Evolutionary conservation across 2,888 invertebrate species (phyloP).

Genomic region (Mesorhabditis spiculigera): DNA sequence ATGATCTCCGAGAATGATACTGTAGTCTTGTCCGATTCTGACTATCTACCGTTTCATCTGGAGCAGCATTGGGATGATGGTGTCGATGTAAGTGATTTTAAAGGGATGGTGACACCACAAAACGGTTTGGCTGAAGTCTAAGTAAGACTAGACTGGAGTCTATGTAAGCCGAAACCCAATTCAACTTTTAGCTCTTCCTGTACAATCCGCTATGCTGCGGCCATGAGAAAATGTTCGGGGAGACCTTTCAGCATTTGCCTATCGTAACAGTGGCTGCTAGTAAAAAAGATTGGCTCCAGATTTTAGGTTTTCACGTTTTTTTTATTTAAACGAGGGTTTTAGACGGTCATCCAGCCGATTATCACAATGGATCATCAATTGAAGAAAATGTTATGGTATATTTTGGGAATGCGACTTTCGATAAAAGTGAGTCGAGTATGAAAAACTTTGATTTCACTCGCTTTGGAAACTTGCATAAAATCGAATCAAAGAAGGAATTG

Average conservation of each 20-base stretch:
- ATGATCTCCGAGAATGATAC: not conserved
- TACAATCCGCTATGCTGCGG: constrained; percentile 6
- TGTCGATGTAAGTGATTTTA: constrained; percentile 3
- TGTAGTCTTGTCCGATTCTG: not conserved
- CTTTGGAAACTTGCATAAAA: no score
- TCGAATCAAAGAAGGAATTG: no score
- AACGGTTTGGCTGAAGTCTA: no score
- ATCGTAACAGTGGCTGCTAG: not conserved
- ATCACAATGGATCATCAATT: not conserved
- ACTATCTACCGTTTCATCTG: not conserved
- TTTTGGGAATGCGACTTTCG: not conserved
- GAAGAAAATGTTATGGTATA: not conserved
- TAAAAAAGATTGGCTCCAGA: not conserved
- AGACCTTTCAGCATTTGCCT: not conserved
- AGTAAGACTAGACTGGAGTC: no score
- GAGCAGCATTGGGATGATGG: not conserved
- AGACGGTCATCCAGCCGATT: not conserved
- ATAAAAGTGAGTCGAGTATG: not conserved
- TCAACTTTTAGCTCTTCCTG: not conserved
- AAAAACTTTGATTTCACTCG: not conserved
- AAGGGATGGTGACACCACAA: not conserved
- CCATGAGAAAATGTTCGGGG: not conserved
- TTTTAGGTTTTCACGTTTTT: not conserved
- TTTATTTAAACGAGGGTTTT: not conserved
- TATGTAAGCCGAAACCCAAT: no score